Conservation (phyloP, 2,888 invertebrate genomes). For the Nomada goodeniana region DNA sequence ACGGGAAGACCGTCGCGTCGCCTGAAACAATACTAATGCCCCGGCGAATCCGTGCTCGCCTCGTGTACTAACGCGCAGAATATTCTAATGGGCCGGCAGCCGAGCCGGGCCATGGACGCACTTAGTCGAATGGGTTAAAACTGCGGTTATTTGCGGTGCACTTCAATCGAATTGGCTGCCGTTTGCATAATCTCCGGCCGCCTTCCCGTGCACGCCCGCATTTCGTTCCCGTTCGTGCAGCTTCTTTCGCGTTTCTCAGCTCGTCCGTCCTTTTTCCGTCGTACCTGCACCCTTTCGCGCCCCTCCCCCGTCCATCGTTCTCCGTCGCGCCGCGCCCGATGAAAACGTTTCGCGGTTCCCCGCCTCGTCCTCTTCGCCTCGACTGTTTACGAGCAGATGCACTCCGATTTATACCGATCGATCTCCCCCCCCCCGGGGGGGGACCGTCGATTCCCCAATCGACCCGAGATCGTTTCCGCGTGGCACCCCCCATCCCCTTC, state of each 20-base stretch:
- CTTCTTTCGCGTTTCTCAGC: slow-evolving; percentile 58
- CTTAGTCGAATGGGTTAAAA: slow-evolving; percentile 81
- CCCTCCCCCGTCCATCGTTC: slow-evolving; percentile 17
- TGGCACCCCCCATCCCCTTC: not conserved
- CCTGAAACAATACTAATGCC: too few relatives aligned
- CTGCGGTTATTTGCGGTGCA: slow-evolving; percentile 83
- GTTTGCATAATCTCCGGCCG: slow-evolving; percentile 82
- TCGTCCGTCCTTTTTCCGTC: slow-evolving; percentile 24
- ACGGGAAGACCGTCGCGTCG: too few relatives aligned
- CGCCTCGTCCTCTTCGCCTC: slow-evolving; percentile 13
- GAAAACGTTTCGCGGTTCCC: slow-evolving; percentile 49
- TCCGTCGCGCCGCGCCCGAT: slow-evolving; percentile 30
- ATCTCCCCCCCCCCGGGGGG: slow-evolving; percentile 16
- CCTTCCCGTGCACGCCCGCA: slow-evolving; percentile 53
- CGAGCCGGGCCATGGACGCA: slow-evolving; percentile 64
- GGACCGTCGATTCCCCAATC: slow-evolving; percentile 51
- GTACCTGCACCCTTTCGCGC: not conserved
- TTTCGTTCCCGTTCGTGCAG: slow-evolving; percentile 47
- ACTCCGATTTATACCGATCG: slow-evolving; percentile 53
- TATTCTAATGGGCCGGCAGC: slow-evolving; percentile 76
- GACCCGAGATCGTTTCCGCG: slow-evolving; percentile 35
- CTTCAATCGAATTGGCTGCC: slow-evolving; percentile 83
- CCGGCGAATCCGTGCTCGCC: not conserved
- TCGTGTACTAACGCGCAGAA: slow-evolving; percentile 54
- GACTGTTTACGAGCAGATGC: slow-evolving; percentile 62